Base-by-base conservation (phyloP, 2,888 invertebrate genomes). In the Dermolepida albohirtum region DNA sequence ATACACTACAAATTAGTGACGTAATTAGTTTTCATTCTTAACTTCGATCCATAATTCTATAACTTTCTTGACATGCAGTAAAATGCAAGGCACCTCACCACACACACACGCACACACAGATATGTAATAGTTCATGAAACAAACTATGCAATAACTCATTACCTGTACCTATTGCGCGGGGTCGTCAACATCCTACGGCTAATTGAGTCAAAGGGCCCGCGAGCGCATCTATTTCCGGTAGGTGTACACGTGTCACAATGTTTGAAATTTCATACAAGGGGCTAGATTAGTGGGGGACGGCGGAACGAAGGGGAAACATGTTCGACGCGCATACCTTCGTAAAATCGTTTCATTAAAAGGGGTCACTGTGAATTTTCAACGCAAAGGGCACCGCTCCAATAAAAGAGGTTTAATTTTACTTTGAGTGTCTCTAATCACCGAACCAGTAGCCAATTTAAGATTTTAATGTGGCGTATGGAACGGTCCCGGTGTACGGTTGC, bases 201-300 rank as follows among this genome's bases (percentile, higher is more conserved):
- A 49, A 49, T 49, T 49, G 49, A 49, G 17, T 49, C 49, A 49
- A 49, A 49, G 22, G 49, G n/a, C 49, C 49, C 49, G 49, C 49
- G 22, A 22, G 22, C 49, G 1, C 22, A 22, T 49, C 49, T 22
- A 49, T 22, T 17, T 49, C 49, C 49, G 7, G 22, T 49, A 49
- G 49, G 49, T 49, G 22, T 49, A 49, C 22, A 22, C 49, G 49
- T 22, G 11, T 49, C 49, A 17, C 34, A 34, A 34, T 34, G 16
- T 49, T 49, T 49, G 22, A 11, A 22, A 11, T 49, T 22, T 8
- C 16, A 44, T 44, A 44, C 47, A 47, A 16, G 10, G 14, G 16
- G 10, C 1, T 17, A 47, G 2, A 16, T 16, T 14, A 22, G 49
- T 7, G 11, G 49, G 7, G 22, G 22, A 22, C 16, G 47, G 10